A percentile compares a stretch with the other conserved stretches of the same genome.
phyloP scores from a whole-genome alignment of 1,140 invertebrate genomes.

The Papilio xuthus region DNA sequence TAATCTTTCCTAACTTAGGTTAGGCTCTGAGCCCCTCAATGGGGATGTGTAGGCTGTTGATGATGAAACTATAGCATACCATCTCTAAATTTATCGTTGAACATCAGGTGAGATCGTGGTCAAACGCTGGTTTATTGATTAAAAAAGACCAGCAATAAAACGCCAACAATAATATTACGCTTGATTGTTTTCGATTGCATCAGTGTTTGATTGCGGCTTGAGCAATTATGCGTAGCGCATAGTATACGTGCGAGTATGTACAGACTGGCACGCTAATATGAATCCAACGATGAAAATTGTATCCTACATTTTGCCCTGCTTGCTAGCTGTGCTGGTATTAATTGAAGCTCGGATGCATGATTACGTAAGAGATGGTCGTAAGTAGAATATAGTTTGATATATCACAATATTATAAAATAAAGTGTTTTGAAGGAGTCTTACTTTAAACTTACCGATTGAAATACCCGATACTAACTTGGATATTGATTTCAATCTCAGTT shows the following conservation, averaged over 20 bases:
- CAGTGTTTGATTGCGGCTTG: slow-evolving; percentile 49
- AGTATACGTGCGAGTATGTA: neutral
- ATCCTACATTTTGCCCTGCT: slow-evolving; percentile 15
- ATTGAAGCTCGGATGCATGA: slow-evolving; percentile 49
- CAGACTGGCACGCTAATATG: slow-evolving; percentile 27
- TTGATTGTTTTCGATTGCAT: slow-evolving; percentile 71
- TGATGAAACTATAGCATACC: neutral
- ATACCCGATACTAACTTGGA: too few species aligned
- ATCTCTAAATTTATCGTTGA: slow-evolving; percentile 47
- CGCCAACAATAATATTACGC: slow-evolving; percentile 54
- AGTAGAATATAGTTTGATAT: slow-evolving; percentile 46
- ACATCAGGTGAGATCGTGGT: slow-evolving; percentile 20
- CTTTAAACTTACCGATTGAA: too few species aligned
- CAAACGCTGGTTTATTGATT: slow-evolving; percentile 53
- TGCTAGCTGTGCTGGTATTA: slow-evolving; percentile 30
- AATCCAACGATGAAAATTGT: slow-evolving; percentile 28
- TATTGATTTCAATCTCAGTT: neutral
- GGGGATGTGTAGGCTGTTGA: too few species aligned
- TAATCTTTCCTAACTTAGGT: too few species aligned
- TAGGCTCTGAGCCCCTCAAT: too few species aligned
- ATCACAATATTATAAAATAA: neutral
- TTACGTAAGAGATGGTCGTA: slow-evolving; percentile 73
- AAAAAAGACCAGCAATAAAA: slow-evolving; percentile 61
- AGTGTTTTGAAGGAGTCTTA: neutral
- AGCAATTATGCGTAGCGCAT: slow-evolving; percentile 46